phyloP scores from a whole-genome alignment of 2,888 invertebrate species.

The Cataglyphis altisquamis region DNA sequence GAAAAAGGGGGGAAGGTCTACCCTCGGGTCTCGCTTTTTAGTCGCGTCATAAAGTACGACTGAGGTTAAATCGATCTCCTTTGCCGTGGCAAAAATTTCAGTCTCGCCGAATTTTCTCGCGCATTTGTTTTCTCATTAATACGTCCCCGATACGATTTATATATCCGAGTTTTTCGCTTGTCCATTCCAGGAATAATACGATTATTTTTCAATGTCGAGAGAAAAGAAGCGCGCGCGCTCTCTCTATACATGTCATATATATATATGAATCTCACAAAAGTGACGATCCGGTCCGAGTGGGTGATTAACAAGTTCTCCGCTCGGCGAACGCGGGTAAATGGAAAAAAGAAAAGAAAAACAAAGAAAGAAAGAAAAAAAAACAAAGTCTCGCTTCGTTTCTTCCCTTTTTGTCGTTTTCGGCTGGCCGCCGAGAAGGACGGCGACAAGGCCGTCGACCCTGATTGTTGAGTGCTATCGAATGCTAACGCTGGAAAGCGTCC shows the following conservation, averaged over 20 bases:
- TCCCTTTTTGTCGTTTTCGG: neutral
- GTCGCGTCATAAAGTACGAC: slow-evolving; percentile 59
- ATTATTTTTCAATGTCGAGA: neutral
- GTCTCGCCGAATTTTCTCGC: slow-evolving; percentile 28
- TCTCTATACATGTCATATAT: neutral
- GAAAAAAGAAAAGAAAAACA: neutral
- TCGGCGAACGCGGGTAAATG: neutral
- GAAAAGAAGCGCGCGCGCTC: neutral
- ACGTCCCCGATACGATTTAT: neutral
- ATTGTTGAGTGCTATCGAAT: slow-evolving; percentile 34
- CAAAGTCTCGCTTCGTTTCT: neutral
- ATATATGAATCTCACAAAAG: neutral
- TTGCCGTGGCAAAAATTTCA: slow-evolving; percentile 52
- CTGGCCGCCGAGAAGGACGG: neutral
- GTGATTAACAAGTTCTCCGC: neutral
- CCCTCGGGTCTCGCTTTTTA: slow-evolving; percentile 66
- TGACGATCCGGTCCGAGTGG: neutral
- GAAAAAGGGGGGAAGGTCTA: slow-evolving; percentile 41
- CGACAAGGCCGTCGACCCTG: slow-evolving; percentile 45
- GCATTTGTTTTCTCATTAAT: slow-evolving; percentile 20
- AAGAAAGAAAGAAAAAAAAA: no score
- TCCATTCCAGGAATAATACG: neutral
- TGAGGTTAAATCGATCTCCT: slow-evolving; percentile 67
- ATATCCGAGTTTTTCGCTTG: neutral
- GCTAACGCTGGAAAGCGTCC: slow-evolving; percentile 54